Base-by-base conservation (phyloP, 2,797 vertebrate genomes). In the Pogoniulus pusillus region DNA sequence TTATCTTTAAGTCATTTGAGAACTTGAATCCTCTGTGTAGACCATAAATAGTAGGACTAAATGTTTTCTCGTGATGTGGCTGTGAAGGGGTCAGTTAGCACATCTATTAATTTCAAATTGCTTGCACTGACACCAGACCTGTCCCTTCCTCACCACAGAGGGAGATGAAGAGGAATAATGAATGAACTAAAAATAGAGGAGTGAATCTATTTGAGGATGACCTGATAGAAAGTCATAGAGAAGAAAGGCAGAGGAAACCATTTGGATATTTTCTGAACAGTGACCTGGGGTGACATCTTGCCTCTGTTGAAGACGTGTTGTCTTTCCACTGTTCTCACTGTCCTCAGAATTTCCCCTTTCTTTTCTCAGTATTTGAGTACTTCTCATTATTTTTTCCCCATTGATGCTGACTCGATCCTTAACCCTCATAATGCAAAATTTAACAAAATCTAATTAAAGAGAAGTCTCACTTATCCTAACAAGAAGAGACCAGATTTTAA, bases 171-270 rank as follows among this genome's bases (percentile, higher is more conserved):
- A 89, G 53, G 51, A 93, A 91, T 94, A 95, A 95, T 94, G 91
- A 95, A 93, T 63, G 78, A 91, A 84, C 90, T 92, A 92, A 96
- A 95, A 96, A 96, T 95, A 95, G 93, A 90, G 32, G 30, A 91
- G 9, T 87, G 83, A 74, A 82, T 87, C 94, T 95, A 95, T 95
- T 94, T 95, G 78, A 93, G 85, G 75, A 87, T 89, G 91, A 88
- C 94, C 91, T 85, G 78, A 84, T 41, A 80, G 85, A 94, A 96
- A 93, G 91, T 91, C 88, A 89, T 22, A 86, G n/a, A 64, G 59
- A 90, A 80, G 41, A 88, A 82, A 91, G 64, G 45, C 66, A 84
- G 45, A 93, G 35, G 53, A 92, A 92, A 62, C 85, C 83, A 85
- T 93, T 81, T 93, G 87, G 90, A 55, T 91, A 91, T 80, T 85